phyloP scores from a whole-genome alignment of 2,797 vertebrate species.

The Nannoperca obscura region DNA sequence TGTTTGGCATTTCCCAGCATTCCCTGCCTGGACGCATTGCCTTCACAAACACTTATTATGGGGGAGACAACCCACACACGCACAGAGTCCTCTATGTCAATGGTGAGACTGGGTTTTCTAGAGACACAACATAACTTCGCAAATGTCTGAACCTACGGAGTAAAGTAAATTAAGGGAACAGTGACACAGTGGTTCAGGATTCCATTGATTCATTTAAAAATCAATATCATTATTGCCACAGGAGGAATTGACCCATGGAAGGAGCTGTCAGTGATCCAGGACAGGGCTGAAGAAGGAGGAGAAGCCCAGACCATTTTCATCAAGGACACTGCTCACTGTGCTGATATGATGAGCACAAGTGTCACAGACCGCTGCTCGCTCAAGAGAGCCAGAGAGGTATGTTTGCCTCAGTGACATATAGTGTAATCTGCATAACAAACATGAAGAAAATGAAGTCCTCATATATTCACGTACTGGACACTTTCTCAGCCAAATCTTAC shows the following conservation, averaged over 20 bases:
- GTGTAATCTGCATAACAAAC: constrained; percentile 12
- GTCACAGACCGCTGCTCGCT: constrained; percentile 82
- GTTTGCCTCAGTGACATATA: neutral
- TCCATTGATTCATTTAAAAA: neutral
- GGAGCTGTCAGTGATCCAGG: constrained; percentile 84
- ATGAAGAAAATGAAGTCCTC: neutral
- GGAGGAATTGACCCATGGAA: constrained; percentile 91
- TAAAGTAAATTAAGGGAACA: neutral
- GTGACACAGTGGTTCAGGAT: neutral
- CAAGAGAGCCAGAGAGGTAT: constrained; percentile 84
- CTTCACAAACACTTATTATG: constrained; percentile 89
- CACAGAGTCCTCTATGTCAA: constrained; percentile 89
- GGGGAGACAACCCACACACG: constrained; percentile 79
- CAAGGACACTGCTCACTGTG: constrained; percentile 86
- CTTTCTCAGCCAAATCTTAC: neutral
- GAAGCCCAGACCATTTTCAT: constrained; percentile 83
- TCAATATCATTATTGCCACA: constrained; percentile 28
- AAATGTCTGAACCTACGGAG: neutral
- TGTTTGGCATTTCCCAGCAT: constrained; percentile 85
- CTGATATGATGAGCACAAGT: constrained; percentile 82
- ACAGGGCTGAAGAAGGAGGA: constrained; percentile 54
- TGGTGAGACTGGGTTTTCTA: constrained; percentile 74
- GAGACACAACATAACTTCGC: neutral
- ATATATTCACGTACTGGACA: neutral
- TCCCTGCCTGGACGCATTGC: constrained; percentile 74